Evolutionary conservation across 2,113 vertebrate species (phyloP), one percentile per base, ranked within the genome.

Genomic region (Cromileptes altivelis): DNA sequence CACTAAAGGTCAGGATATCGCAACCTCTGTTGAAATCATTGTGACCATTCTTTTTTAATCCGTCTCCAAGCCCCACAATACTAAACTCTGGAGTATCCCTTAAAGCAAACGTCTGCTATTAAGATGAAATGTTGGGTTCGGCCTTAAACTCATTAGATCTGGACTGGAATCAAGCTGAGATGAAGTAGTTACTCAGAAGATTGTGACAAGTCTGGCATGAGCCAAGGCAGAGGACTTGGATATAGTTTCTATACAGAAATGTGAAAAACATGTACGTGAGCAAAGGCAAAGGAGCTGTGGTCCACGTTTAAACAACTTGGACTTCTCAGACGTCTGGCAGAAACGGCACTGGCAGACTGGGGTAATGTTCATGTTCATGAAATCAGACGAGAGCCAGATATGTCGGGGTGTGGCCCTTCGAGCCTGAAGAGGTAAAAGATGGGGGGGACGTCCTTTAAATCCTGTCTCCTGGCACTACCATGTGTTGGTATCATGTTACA

Each of bases 311-410:
- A 74, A 76, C 62, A 10, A 14, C 40, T 45, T 45, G 52, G 60
- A 58, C 49, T 57, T 19, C 45, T 14, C 58, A 18, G 67, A 13
- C n/a, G 14, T 88, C 78, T 82, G 82, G 76, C 68, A 75, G 72
- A 69, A 70, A 70, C 27, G 7, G 40, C 75, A 56, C 68, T 21
- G 23, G 70, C 78, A 65, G 57, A 74, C 74, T 85, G 71, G 81
- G 64, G 68, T 89, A 47, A 78, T 72, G 81, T 80, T 85, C 80
- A 62, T 37, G 70, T 77, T 68, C 70, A 81, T 84, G 72, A 82
- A 85, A 81, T 60, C 30, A 80, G 87, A 93, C 33, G 27, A 88
- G 74, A 90, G 85, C 68, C 92, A 92, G 89, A 89, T 78, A 65
- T n/a, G 27, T 70, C 1, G 25, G 65, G 69, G 64, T 76, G 85